Conservation (phyloP, 37 sponge, comb jelly and placozoan species). For the Oscarella lobularis region DNA sequence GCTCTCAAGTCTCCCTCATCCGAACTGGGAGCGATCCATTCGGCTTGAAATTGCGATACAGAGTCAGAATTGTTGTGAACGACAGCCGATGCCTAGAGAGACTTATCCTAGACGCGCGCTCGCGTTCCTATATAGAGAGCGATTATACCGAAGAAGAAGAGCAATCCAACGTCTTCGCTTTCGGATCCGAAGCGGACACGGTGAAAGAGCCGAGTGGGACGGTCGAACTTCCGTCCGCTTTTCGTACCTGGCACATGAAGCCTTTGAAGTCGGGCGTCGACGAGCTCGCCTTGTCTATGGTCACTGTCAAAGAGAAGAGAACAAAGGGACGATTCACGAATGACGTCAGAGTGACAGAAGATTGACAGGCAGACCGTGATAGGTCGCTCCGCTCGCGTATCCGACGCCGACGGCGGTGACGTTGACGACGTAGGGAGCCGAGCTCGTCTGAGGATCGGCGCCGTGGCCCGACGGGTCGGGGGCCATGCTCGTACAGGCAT, state of each 20-base stretch:
- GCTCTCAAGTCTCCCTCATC: too few species aligned
- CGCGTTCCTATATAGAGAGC: too few species aligned
- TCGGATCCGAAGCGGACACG: background rate
- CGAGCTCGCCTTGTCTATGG: too few species aligned
- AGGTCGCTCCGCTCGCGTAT: background rate
- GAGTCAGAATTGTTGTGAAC: background rate
- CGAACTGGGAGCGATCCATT: background rate
- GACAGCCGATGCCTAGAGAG: background rate
- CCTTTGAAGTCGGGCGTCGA: background rate
- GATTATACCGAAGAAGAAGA: too few species aligned
- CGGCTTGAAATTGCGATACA: background rate
- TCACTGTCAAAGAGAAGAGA: too few species aligned
- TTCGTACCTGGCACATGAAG: background rate
- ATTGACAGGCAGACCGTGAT: too few species aligned
- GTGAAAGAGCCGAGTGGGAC: background rate
- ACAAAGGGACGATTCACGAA: too few species aligned
- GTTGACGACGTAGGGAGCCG: background rate
- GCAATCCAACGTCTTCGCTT: background rate
- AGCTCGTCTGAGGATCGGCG: background rate
- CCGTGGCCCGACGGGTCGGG: background rate
- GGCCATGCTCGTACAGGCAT: background rate
- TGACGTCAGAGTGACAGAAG: too few species aligned
- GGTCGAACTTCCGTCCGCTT: background rate
- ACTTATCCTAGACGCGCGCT: too few species aligned
- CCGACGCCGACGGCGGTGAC: background rate